These are phyloP conservation scores for Botia kubotai DNA, from an alignment of 2,797 vertebrate genomes.

Conservation along the genomic window DNA sequence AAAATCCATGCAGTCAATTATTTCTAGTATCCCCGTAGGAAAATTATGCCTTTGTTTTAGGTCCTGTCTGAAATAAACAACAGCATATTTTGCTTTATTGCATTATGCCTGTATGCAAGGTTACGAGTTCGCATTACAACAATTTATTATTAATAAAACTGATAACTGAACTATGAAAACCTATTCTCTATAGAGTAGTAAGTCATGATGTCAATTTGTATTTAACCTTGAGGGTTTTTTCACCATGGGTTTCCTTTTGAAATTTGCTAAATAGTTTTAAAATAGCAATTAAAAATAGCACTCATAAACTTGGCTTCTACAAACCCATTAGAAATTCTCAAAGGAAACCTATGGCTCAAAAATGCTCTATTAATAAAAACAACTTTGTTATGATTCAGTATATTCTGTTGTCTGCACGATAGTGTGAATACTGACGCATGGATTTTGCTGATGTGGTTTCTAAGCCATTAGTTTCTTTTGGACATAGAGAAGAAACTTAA, in stretches of 20 bases:
- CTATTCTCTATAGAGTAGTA: too few relatives aligned
- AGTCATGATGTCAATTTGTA: too few relatives aligned
- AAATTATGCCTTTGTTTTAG: neutral
- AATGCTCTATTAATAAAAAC: neutral
- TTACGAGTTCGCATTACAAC: neutral
- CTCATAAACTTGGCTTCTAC: neutral
- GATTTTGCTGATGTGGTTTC: conserved; percentile 20
- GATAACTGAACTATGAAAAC: neutral
- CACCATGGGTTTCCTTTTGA: too few relatives aligned
- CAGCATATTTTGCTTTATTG: neutral
- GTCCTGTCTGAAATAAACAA: neutral
- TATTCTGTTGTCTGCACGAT: neutral
- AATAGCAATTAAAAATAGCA: too few relatives aligned
- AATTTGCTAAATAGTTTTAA: too few relatives aligned
- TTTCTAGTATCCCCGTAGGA: conserved; percentile 34
- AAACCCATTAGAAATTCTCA: neutral
- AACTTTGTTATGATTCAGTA: too few relatives aligned
- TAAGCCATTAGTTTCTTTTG: conserved; percentile 5
- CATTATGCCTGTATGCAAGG: neutral
- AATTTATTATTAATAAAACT: neutral
- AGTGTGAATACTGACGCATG: conserved; percentile 38
- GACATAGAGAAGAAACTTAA: neutral
- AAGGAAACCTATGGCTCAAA: neutral
- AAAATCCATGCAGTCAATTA: conserved; percentile 16
- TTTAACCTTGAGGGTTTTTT: too few relatives aligned